Conservation (phyloP, 2,888 invertebrate species). For the Oxycera nigricornis region DNA sequence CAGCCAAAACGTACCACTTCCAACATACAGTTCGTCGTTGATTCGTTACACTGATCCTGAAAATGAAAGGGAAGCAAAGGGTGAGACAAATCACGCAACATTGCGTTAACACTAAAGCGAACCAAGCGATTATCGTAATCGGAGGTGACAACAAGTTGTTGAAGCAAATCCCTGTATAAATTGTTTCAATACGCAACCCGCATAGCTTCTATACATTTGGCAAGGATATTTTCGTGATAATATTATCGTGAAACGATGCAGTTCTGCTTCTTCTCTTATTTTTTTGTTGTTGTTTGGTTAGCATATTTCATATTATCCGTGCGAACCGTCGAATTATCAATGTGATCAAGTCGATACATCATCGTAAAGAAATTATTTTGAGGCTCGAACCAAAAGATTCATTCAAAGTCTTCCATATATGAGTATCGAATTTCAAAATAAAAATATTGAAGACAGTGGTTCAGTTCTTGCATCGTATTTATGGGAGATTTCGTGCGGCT, state of each 20-base stretch:
- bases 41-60: not conserved
- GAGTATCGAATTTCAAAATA: slow-evolving; percentile 29
- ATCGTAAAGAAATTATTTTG: slow-evolving; percentile 16
- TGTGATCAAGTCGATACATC: slow-evolving; percentile 33
- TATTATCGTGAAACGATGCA: not conserved
- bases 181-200: slow-evolving; percentile 40
- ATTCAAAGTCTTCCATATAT: not conserved
- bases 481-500: too few species aligned
- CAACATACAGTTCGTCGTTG: not conserved
- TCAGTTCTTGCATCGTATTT: too few species aligned
- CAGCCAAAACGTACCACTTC: not conserved
- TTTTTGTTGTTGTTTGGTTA: not conserved
- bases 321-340: slow-evolving; percentile 23
- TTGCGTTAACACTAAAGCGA: slow-evolving; percentile 47
- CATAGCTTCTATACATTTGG: not conserved
- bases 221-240: not conserved
- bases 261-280: not conserved
- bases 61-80: not conserved
- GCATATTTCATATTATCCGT: slow-evolving; percentile 1
- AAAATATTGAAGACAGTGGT: too few species aligned
- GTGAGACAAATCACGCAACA: slow-evolving; percentile 44
- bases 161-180: slow-evolving; percentile 45
- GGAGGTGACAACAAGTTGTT: slow-evolving; percentile 48
- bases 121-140: slow-evolving; percentile 48
- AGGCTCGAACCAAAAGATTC: slow-evolving; percentile 8